Percentiles rank a stretch among this genome's conserved stretches.
Conservation (phyloP, 2,888 invertebrate species). For the Gandaritis pyraliata region DNA sequence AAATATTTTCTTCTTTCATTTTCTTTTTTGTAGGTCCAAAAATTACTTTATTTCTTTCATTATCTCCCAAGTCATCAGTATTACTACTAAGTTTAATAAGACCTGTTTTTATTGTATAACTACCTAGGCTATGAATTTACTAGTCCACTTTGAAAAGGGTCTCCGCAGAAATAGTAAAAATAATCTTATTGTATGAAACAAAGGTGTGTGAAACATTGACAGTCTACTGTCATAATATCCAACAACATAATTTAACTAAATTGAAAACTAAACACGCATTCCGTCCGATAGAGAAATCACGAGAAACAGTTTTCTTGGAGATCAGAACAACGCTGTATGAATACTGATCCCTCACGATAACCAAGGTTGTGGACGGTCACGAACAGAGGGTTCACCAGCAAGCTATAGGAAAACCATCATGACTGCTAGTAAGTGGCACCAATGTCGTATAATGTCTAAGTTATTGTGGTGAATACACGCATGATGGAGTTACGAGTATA, state of each 20-base stretch:
- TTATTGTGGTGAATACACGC: too few species aligned
- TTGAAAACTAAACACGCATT: conserved; percentile 34
- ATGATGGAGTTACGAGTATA: too few species aligned
- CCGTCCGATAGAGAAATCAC: conserved; percentile 44
- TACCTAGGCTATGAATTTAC: too few species aligned
- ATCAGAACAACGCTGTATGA: conserved; percentile 53
- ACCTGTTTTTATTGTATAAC: too few species aligned
- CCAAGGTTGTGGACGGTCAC: conserved; percentile 59
- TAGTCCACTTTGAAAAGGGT: too few species aligned
- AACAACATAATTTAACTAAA: conserved; percentile 13
- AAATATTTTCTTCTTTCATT: neutral
- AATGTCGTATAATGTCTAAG: too few species aligned
- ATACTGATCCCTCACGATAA: conserved; percentile 47
- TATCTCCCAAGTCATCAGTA: too few species aligned
- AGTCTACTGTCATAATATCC: conserved; percentile 12
- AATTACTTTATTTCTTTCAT: too few species aligned
- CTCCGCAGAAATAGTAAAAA: too few species aligned
- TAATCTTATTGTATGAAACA: too few species aligned
- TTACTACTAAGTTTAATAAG: too few species aligned
- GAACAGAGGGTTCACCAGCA: conserved; percentile 4
- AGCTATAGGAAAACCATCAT: neutral
- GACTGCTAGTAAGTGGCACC: too few species aligned
- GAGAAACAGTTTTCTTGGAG: conserved; percentile 50
- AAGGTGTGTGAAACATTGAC: neutral
- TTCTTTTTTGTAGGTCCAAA: neutral